Conservation (phyloP, 2,888 invertebrate species). For the Eupithecia vulgata region DNA sequence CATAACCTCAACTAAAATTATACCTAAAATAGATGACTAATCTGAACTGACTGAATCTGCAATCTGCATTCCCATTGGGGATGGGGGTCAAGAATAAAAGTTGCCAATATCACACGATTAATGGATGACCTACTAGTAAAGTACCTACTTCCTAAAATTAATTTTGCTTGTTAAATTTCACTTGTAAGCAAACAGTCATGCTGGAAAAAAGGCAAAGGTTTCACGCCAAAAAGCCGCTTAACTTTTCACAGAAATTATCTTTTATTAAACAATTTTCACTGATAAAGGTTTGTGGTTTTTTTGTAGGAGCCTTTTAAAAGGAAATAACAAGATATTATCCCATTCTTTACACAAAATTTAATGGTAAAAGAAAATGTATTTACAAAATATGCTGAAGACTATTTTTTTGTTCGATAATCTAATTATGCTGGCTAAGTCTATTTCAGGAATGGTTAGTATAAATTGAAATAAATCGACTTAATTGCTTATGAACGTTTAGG, state of each 20-base stretch:
- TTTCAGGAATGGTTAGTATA: not conserved
- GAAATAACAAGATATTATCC: slow-evolving; percentile 1
- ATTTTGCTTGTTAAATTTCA: not conserved
- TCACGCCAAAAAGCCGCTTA: slow-evolving; percentile 3
- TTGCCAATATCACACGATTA: too few relatives aligned
- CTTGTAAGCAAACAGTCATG: not conserved
- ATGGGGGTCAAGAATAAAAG: too few relatives aligned
- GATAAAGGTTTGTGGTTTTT: slow-evolving; percentile 18
- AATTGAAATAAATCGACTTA: not conserved
- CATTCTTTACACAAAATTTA: not conserved
- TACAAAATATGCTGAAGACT: not conserved
- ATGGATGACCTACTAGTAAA: too few relatives aligned
- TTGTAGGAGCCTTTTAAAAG: not conserved
- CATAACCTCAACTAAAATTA: too few relatives aligned
- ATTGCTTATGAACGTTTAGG: not conserved
- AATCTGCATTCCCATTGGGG: too few relatives aligned
- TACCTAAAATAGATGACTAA: too few relatives aligned
- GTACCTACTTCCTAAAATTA: not conserved
- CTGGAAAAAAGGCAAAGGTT: not conserved
- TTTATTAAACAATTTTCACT: slow-evolving; percentile 21
- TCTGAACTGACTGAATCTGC: too few relatives aligned
- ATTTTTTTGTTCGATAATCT: not conserved
- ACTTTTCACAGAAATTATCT: slow-evolving; percentile 10
- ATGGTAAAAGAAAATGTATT: not conserved
- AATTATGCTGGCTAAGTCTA: not conserved